Conservation (phyloP, 2,113 vertebrate species). For the Scalopus aquaticus region DNA sequence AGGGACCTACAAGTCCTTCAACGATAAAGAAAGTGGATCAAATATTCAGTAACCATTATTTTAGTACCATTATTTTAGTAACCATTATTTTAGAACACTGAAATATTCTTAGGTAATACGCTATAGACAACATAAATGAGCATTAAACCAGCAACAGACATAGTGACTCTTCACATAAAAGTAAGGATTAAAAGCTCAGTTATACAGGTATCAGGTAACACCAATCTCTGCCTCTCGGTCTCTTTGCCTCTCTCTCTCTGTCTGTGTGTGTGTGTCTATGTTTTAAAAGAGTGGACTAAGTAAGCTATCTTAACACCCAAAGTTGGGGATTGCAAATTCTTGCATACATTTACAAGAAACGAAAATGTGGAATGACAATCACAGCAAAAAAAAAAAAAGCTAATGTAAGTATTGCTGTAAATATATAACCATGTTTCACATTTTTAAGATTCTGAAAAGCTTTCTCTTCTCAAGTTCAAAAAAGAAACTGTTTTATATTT, state of each 20-base stretch:
- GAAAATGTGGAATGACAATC: constrained; percentile 74
- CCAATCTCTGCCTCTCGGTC: not conserved
- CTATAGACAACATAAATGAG: not conserved
- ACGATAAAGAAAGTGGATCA: not conserved
- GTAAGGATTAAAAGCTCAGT: not conserved
- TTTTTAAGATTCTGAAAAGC: constrained; percentile 60
- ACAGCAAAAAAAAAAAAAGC: constrained; percentile 77
- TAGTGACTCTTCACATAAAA: constrained; percentile 22
- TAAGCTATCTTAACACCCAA: not conserved
- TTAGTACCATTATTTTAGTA: not conserved
- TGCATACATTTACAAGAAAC: constrained; percentile 71
- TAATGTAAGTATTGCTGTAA: constrained; percentile 59
- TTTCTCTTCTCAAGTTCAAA: constrained; percentile 74
- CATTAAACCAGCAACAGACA: not conserved
- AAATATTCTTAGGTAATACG: not conserved
- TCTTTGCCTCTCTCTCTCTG: not conserved
- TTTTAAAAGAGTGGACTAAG: not conserved
- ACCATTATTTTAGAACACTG: not conserved
- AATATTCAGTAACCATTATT: not conserved
- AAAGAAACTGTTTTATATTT: constrained; percentile 80
- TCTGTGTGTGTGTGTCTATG: not conserved
- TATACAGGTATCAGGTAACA: not conserved
- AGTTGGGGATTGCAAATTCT: not conserved
- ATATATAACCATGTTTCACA: constrained; percentile 66
- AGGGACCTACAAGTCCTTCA: not conserved